phyloP scores from a whole-genome alignment of 1,140 invertebrate species.

The Drosophila rufa region DNA sequence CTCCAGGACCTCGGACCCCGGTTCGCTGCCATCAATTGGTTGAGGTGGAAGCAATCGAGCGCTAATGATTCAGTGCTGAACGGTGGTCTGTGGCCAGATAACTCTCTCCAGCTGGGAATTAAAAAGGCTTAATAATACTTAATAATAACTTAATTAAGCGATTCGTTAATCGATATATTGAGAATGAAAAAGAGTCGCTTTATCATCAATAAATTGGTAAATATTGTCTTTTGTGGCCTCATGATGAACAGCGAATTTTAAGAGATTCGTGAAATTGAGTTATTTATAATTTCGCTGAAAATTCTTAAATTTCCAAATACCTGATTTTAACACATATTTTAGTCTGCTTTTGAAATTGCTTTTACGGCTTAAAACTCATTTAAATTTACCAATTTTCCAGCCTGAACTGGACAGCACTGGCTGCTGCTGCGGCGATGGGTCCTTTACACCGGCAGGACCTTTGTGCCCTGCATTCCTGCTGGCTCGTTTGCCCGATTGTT shows the following conservation, averaged over 20 bases:
- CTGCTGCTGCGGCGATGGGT: conserved; percentile 3
- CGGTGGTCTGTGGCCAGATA: neutral
- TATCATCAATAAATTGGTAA: neutral
- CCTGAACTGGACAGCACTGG: conserved; percentile 18
- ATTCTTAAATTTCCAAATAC: neutral
- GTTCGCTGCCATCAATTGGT: conserved; percentile 18
- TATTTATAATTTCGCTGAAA: no score
- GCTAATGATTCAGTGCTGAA: conserved; percentile 38
- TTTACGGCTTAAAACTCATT: neutral
- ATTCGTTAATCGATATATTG: neutral
- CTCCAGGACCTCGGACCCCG: neutral
- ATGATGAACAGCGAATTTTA: neutral
- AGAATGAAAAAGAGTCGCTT: no score
- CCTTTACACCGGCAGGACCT: conserved; percentile 7
- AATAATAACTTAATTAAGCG: neutral
- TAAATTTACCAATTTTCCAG: neutral
- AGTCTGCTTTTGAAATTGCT: neutral
- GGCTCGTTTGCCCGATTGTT: conserved; percentile 45
- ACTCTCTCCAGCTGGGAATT: neutral
- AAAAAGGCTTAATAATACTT: conserved; percentile 1
- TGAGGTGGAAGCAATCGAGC: conserved; percentile 9
- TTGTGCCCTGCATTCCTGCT: conserved; percentile 37
- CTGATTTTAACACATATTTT: neutral
- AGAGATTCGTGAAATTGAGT: no score
- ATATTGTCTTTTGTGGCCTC: neutral